Conservation (phyloP, 1,140 invertebrate genomes). For the Aradophagus sp. region DNA sequence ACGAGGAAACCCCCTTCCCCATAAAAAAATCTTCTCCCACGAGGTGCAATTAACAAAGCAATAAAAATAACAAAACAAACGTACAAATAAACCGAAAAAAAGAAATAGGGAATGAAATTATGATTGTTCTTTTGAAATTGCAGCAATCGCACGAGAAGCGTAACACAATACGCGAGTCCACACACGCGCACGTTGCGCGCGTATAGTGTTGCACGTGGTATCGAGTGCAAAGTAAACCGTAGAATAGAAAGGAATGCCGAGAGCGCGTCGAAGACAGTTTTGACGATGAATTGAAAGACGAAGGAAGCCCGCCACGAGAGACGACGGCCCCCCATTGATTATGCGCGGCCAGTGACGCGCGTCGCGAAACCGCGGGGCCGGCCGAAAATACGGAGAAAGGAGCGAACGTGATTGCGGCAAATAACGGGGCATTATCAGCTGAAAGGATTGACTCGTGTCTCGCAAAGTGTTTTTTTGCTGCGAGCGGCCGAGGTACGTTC, state of each 20-base stretch:
- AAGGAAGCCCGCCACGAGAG: too few species aligned
- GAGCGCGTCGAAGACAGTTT: conserved; percentile 35
- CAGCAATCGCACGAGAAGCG: conserved; percentile 36
- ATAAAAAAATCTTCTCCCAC: conserved; percentile 12
- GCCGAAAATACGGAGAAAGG: too few species aligned
- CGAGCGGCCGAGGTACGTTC: too few species aligned
- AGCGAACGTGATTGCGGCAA: too few species aligned
- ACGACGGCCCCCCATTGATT: too few species aligned
- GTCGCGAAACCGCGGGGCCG: too few species aligned
- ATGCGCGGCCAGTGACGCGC: too few species aligned
- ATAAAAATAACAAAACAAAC: conserved; percentile 17
- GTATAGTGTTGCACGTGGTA: conserved; percentile 36
- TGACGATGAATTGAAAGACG: conserved; percentile 26
- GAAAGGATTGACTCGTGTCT: too few species aligned
- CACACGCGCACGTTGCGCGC: conserved; percentile 10
- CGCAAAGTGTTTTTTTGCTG: too few species aligned
- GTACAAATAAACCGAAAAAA: too few species aligned
- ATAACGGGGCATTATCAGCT: too few species aligned
- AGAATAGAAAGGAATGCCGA: conserved; percentile 37
- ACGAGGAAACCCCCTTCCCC: not conserved
- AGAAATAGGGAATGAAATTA: too few species aligned
- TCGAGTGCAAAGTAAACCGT: conserved; percentile 35
- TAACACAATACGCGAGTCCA: conserved; percentile 15
- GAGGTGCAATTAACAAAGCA: conserved; percentile 6
- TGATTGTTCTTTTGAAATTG: conserved; percentile 26